Percentiles rank a stretch among this genome's conserved stretches.
phyloP scores from a whole-genome alignment of 2,113 vertebrate genomes.

The Halichoerus grypus region DNA sequence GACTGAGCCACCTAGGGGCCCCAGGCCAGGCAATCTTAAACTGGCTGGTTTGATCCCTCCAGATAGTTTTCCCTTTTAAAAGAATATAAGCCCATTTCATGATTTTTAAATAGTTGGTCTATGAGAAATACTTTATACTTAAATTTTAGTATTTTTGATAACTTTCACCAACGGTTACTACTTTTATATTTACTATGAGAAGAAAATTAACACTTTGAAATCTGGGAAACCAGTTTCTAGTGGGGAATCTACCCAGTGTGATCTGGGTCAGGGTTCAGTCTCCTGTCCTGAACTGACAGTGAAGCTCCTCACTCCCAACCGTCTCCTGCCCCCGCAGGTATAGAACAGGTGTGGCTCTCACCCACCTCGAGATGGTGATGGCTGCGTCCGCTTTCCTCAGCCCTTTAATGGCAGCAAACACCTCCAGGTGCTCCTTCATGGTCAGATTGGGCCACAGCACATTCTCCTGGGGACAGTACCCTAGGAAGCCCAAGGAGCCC shows the following conservation, averaged over 20 bases:
- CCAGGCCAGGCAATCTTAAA: not conserved
- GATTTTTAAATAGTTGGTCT: not conserved
- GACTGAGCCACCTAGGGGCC: not conserved
- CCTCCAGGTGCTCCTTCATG: constrained; percentile 92
- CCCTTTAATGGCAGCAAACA: constrained; percentile 91
- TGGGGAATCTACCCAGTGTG: too few species aligned
- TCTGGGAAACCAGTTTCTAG: not conserved
- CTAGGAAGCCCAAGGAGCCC: constrained; percentile 64
- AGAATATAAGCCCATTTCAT: not conserved
- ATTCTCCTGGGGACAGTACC: constrained; percentile 94
- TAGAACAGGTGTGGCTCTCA: too few species aligned
- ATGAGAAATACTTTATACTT: not conserved
- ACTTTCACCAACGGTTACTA: not conserved
- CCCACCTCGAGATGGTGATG: constrained; percentile 87
- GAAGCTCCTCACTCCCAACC: rapidly evolving
- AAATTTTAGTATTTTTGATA: not conserved
- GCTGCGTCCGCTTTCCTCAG: constrained; percentile 86
- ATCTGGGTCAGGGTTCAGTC: too few species aligned
- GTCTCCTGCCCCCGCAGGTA: rapidly evolving
- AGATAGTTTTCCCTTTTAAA: not conserved
- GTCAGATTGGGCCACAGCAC: constrained; percentile 93
- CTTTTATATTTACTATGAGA: not conserved
- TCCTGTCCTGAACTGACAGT: rapidly evolving
- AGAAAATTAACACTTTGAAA: not conserved
- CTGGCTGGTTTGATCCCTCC: not conserved